Evolutionary conservation across 2,797 vertebrate species (phyloP), one percentile per base, ranked within the genome.

Genomic region (Chiloscyllium punctatum): DNA sequence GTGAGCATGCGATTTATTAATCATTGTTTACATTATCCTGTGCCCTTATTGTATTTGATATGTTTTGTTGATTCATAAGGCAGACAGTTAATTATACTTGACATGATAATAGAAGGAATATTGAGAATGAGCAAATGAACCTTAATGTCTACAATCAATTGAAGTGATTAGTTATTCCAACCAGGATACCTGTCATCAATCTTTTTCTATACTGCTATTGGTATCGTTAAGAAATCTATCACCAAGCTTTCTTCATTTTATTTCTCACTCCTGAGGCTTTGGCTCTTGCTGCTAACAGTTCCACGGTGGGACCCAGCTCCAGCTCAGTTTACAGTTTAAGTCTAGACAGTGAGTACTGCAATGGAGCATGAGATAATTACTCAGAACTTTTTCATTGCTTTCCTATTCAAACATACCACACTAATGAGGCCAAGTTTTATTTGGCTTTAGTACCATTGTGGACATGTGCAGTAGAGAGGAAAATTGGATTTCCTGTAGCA

Each of bases 401-500:
- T 91, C 23, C 88, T 62, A 18, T 91, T 91, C 30, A 21, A 25
- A 91, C 91, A 92, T 25, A 33, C 33, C 21, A 68, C n/a, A 66
- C 66, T 42, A 68, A 42, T 42, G 68, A 37, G 90, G 90, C 62
- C 18, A 68, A 2, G 66, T 68, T 92, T 68, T 68, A 48, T 68
- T 92, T 66, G 33, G 57, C 15, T 91, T 66, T 37, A 91, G 57
- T 33, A 68, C 33, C 62, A 66, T 68, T 92, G 7, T 68, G 68
- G 90, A n/a, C 33, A n/a, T 37, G 90, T 68, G n/a, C 8, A 68
- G 33, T 68, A n/a, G 90, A 92, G 90, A 21, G 90, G 51, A 92
- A 91, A 68, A n/a, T 92, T 66, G n/a, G 90, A 92, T 92, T 92
- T 92, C 62, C 62, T 92, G 18, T 16, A 68, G 90, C 33, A 92